Base-by-base conservation (phyloP, 1,140 invertebrate genomes). In the Yoshiicerus persimilis region DNA sequence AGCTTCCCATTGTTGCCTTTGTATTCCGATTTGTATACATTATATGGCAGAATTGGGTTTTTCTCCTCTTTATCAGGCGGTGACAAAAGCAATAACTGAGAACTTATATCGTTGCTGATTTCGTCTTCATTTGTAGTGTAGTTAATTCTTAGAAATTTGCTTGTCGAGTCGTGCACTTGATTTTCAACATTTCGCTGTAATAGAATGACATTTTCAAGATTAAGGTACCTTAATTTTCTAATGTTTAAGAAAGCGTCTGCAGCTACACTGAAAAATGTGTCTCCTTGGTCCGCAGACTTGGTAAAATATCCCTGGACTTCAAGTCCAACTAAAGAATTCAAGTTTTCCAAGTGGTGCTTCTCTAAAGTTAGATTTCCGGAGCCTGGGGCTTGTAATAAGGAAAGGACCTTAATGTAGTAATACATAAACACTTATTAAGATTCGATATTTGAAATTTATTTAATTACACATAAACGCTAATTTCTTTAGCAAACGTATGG, bases 261-360 rank as follows among this genome's bases (percentile, higher is more conserved):
- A 16, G 47, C 6, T 30, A 91, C 6, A 25, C 16, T n/a, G 39
- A 89, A 87, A 2, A 32, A 47, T 8, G 23, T 38, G 32, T 56
- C 47, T 20, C 23, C 70, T 47, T n/a, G 36, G 25, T 47, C 20
- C 3, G 34, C 34, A 27, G 66, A 4, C 39, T 39, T 34, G 20
- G 47, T 38, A 83, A 89, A 93, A 92, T 85, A 92, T n/a, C 95
- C 95, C 88, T 95, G 93, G 80, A 95, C 92, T 90, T 95, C 95
- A 34, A 95, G 89, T 6, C 94, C 94, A 90, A 93, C 92, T 32
- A 95, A 91, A 86, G 94, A 92, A 62, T 92, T 91, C 20, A 95
- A 94, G 66, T 92, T 92, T 32, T 93, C 92, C 38, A 95, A 92
- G 84, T 93, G 92, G 87, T 93, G 92, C 25, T 93, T 92, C 88